These are phyloP conservation scores for Gastrophysa polygoni DNA, from an alignment of 2,888 invertebrate genomes.

Conservation along the genomic window DNA sequence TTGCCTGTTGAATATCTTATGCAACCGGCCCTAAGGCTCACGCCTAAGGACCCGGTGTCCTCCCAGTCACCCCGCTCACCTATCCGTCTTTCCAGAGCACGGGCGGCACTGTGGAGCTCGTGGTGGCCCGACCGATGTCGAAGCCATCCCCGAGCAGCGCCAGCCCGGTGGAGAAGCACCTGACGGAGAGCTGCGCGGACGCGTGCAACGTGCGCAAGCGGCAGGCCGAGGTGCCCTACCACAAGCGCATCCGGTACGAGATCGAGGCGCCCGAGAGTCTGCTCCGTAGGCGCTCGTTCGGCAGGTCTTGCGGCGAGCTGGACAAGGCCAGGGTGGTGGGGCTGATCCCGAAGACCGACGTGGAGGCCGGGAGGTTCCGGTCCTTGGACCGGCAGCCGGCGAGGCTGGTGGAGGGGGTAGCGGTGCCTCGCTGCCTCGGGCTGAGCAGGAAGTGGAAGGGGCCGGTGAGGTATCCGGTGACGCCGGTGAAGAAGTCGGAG, in stretches of 20 bases:
- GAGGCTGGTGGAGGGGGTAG: slow-evolving; percentile 50
- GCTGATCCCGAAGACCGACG: slow-evolving; percentile 50
- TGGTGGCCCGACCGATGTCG: slow-evolving; percentile 60
- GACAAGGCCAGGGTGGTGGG: slow-evolving; percentile 51
- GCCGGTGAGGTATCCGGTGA: slow-evolving; percentile 69
- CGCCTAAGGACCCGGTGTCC: no score
- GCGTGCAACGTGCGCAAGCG: slow-evolving; percentile 52
- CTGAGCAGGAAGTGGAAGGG: slow-evolving; percentile 67
- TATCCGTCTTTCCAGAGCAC: no score
- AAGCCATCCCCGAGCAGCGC: slow-evolving; percentile 19
- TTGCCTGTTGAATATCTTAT: no score
- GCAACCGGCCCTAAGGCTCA: no score
- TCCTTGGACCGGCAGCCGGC: slow-evolving; percentile 41
- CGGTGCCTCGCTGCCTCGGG: slow-evolving; percentile 66
- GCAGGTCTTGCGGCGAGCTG: slow-evolving; percentile 50
- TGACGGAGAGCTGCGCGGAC: slow-evolving; percentile 54
- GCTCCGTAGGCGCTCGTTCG: slow-evolving; percentile 20
- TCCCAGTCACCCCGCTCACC: no score
- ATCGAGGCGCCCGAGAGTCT: slow-evolving; percentile 47
- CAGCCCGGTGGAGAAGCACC: slow-evolving; percentile 52
- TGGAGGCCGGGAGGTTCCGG: slow-evolving; percentile 35
- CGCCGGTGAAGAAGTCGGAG: slow-evolving; percentile 62
- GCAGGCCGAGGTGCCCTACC: slow-evolving; percentile 54
- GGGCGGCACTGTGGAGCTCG: slow-evolving; percentile 68
- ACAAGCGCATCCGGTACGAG: slow-evolving; percentile 58